These are phyloP conservation scores for Actinopyga echinites DNA, from an alignment of 53 echinoderm and acorn worm species.

Conservation along the genomic window DNA sequence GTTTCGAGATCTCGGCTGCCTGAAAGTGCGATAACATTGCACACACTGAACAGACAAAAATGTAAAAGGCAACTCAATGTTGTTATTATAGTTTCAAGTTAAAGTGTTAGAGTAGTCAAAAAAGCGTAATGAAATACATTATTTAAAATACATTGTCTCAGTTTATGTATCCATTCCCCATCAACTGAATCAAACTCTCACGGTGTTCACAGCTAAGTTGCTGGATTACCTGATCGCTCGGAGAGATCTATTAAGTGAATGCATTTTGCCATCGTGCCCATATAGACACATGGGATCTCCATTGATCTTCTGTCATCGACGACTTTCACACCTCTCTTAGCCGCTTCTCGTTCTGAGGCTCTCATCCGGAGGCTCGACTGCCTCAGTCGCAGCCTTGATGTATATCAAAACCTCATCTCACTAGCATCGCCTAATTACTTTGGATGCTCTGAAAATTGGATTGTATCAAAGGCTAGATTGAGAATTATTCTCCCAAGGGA, in stretches of 20 bases:
- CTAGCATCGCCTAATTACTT: conserved; percentile 47
- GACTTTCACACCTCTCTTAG: conserved; percentile 32
- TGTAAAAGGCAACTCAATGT: conserved; percentile 2
- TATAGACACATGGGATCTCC: conserved; percentile 38
- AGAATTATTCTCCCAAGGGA: conserved; percentile 44
- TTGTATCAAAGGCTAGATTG: conserved; percentile 46
- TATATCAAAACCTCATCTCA: conserved; percentile 35
- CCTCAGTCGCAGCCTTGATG: conserved; percentile 43
- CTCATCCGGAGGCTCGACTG: conserved; percentile 12
- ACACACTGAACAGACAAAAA: neutral
- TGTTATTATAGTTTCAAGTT: conserved; percentile 5
- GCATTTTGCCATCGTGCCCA: neutral
- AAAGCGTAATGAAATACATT: conserved; percentile 28
- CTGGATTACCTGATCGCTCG: conserved; percentile 13
- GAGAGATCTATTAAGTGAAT: conserved; percentile 30
- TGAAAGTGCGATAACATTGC: conserved; percentile 29
- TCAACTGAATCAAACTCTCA: conserved; percentile 30
- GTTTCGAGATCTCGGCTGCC: neutral
- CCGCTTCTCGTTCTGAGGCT: neutral
- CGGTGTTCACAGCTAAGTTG: conserved; percentile 32
- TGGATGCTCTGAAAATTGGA: conserved; percentile 44
- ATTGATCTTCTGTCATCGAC: conserved; percentile 31
- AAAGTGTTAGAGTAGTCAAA: conserved; percentile 32
- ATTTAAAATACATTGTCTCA: conserved; percentile 38
- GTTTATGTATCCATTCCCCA: conserved; percentile 28